A percentile compares a stretch with the other conserved stretches of the same genome.
These are phyloP conservation scores for Procavia capensis DNA, from an alignment of 2,113 vertebrate genomes.

Conservation along the genomic window DNA sequence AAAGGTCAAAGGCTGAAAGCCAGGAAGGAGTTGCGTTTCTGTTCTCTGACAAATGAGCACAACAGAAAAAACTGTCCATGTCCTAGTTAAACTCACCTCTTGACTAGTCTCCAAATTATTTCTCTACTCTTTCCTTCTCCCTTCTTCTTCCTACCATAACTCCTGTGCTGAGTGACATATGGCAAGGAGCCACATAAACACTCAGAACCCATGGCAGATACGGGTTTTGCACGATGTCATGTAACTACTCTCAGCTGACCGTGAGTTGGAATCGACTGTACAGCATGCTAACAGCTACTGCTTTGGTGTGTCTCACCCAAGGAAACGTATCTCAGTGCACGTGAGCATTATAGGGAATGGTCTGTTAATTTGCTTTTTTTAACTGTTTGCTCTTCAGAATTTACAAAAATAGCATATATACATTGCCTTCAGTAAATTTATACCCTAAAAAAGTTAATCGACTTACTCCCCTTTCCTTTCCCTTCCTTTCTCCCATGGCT, in stretches of 20 bases:
- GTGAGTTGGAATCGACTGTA: background rate
- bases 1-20: background rate
- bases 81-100: background rate
- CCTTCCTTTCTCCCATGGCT: background rate
- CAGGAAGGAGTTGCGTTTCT: background rate
- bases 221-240: background rate
- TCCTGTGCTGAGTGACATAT: background rate
- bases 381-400: conserved; percentile 14
- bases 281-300: background rate
- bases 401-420: background rate
- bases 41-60: background rate
- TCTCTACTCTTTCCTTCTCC: background rate
- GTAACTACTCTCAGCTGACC: background rate
- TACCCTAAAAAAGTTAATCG: conserved; percentile 8
- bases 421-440: conserved; percentile 21
- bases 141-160: background rate
- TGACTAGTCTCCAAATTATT: background rate
- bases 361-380: background rate
- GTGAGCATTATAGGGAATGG: background rate
- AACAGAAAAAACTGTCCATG: background rate
- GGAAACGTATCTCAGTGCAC: background rate
- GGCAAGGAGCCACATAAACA: background rate
- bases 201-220: background rate
- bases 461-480: background rate
- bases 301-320: background rate